phyloP scores from a whole-genome alignment of 2,797 vertebrate species.

The Oryzias sinensis region DNA sequence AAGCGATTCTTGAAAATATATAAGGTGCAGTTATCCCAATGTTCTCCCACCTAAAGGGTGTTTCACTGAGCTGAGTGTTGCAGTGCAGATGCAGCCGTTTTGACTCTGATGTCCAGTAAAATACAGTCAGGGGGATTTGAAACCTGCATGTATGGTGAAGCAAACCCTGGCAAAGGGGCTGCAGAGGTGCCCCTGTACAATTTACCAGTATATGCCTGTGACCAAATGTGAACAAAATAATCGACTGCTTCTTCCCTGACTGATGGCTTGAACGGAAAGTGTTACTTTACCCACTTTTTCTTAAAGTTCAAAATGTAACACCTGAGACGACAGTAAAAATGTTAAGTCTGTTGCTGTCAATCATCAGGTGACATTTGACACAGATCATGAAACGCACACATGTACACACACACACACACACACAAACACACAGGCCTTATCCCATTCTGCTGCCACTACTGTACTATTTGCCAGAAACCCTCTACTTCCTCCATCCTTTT shows the following conservation, averaged over 20 bases:
- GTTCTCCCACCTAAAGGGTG: constrained; percentile 31
- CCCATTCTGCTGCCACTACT: constrained; percentile 34
- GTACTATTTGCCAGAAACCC: constrained; percentile 48
- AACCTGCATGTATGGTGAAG: constrained; percentile 41
- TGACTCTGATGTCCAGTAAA: constrained; percentile 49
- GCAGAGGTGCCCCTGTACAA: constrained; percentile 55
- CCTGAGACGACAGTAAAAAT: constrained; percentile 36
- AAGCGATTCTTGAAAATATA: constrained; percentile 38
- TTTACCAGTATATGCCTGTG: constrained; percentile 53
- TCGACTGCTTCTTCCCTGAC: constrained; percentile 12
- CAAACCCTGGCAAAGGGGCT: constrained; percentile 28
- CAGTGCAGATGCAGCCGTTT: constrained; percentile 52
- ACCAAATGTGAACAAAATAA: constrained; percentile 56
- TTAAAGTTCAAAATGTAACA: constrained; percentile 34
- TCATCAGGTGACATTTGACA: constrained; percentile 63
- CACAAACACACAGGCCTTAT: constrained; percentile 28
- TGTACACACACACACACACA: constrained; percentile 19
- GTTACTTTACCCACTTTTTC: constrained; percentile 40
- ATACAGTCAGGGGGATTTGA: constrained; percentile 37
- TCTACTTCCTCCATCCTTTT: constrained; percentile 40
- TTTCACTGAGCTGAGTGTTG: constrained; percentile 45
- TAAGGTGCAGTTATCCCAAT: constrained; percentile 42
- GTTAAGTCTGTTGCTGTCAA: constrained; percentile 70
- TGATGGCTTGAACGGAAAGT: constrained; percentile 34
- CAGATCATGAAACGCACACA: constrained; percentile 23